These are phyloP conservation scores for Kryphioiulus occultus DNA, from an alignment of 2,888 invertebrate genomes.

Conservation along the genomic window DNA sequence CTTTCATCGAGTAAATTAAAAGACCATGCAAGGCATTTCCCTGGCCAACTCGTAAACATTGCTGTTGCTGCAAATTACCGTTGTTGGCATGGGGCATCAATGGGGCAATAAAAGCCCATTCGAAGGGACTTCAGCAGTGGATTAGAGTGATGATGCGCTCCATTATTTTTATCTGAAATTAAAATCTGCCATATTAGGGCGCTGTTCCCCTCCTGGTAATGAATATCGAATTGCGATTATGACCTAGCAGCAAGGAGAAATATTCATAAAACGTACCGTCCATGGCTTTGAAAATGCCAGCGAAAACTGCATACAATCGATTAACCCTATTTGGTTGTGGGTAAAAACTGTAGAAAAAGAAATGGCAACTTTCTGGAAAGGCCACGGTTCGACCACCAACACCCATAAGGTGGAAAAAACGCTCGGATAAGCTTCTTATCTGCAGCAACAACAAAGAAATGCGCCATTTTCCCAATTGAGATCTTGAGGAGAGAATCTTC, in stretches of 20 bases:
- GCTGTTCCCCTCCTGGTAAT: neutral
- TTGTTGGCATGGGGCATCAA: neutral
- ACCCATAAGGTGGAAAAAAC: neutral
- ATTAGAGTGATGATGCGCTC: constrained; percentile 31
- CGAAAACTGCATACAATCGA: neutral
- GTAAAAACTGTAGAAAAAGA: no score
- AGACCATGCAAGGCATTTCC: neutral
- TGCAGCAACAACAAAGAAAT: neutral
- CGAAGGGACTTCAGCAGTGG: neutral
- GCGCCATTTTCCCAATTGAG: constrained; percentile 4
- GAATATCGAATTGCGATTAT: constrained; percentile 35
- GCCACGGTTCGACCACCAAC: neutral
- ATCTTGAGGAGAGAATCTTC: neutral
- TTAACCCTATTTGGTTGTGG: neutral
- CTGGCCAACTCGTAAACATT: neutral
- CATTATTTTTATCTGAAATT: constrained; percentile 30
- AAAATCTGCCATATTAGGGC: constrained; percentile 18
- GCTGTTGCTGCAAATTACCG: neutral
- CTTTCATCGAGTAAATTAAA: neutral
- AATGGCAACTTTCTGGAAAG: neutral
- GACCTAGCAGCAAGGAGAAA: neutral
- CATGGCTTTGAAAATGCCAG: neutral
- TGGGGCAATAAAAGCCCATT: neutral
- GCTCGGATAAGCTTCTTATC: neutral
- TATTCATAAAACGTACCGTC: neutral